phyloP scores from a whole-genome alignment of 2,888 invertebrate genomes.

The Nomada goodeniana region DNA sequence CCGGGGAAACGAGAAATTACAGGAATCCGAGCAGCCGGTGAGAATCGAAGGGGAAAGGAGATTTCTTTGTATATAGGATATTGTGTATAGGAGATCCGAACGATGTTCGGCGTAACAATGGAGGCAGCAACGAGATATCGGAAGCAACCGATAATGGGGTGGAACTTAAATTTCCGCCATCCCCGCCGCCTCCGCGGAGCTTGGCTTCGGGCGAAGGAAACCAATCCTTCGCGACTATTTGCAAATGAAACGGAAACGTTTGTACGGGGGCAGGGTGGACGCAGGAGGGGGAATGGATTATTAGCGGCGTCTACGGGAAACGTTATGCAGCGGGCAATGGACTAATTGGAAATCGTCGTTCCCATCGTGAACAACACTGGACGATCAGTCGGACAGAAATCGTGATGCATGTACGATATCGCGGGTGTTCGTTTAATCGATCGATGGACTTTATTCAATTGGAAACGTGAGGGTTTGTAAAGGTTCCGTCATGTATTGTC shows the following conservation, averaged over 20 bases:
- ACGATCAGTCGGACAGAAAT: not conserved
- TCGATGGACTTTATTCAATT: too few relatives aligned
- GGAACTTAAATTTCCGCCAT: slow-evolving; percentile 66
- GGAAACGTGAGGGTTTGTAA: too few relatives aligned
- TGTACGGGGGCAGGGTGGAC: slow-evolving; percentile 17
- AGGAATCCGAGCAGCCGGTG: not conserved
- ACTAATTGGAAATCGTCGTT: slow-evolving; percentile 47
- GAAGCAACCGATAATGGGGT: slow-evolving; percentile 65
- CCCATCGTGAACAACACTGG: slow-evolving; percentile 33
- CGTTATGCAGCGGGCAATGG: slow-evolving; percentile 19
- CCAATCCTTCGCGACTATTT: slow-evolving; percentile 59
- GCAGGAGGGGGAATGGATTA: slow-evolving; percentile 33
- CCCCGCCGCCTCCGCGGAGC: slow-evolving; percentile 30
- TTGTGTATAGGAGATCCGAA: too few relatives aligned
- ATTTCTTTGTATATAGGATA: too few relatives aligned
- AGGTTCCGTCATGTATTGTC: too few relatives aligned
- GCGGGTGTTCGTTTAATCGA: not conserved
- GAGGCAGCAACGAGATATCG: slow-evolving; percentile 59
- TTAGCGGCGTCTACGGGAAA: slow-evolving; percentile 25
- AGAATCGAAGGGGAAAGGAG: slow-evolving; percentile 19
- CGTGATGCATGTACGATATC: not conserved
- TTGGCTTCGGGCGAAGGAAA: slow-evolving; percentile 36
- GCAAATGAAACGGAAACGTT: slow-evolving; percentile 61
- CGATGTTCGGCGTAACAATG: slow-evolving; percentile 59
- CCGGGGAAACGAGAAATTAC: not conserved